These are phyloP conservation scores for Laupala kohalensis DNA, from an alignment of 1,140 invertebrate genomes.

Conservation along the genomic window DNA sequence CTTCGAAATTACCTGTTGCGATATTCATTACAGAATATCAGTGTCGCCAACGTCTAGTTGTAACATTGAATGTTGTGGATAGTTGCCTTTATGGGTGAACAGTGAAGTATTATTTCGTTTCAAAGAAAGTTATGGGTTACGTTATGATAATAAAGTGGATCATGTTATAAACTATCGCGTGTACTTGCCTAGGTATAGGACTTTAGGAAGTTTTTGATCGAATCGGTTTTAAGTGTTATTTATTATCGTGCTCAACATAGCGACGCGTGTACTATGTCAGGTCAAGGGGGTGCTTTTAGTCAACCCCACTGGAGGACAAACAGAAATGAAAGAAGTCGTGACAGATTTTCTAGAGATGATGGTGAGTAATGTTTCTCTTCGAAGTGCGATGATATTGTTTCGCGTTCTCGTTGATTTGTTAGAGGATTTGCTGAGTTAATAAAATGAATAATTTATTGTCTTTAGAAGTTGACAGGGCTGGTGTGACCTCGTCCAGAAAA, in stretches of 20 bases:
- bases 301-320: neutral
- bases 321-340: neutral
- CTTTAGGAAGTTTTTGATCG: neutral
- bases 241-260: neutral
- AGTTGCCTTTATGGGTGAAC: neutral
- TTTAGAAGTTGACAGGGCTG: no score
- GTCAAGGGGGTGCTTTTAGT: neutral
- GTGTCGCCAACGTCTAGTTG: neutral
- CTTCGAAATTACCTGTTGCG: no score
- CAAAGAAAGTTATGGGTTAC: no score
- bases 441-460: no score
- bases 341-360: neutral
- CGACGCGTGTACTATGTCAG: neutral
- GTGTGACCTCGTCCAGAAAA: no score
- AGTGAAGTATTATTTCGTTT: neutral
- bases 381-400: no score
- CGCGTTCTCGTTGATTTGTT: no score
- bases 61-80: neutral
- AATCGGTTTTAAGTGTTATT: neutral
- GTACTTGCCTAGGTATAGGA: neutral
- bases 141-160: no score
- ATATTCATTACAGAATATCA: no score
- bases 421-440: no score
- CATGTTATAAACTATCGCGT: neutral
- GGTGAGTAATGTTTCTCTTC: neutral